phyloP scores from a whole-genome alignment of 1,140 invertebrate genomes.

The Dysdera silvatica region DNA sequence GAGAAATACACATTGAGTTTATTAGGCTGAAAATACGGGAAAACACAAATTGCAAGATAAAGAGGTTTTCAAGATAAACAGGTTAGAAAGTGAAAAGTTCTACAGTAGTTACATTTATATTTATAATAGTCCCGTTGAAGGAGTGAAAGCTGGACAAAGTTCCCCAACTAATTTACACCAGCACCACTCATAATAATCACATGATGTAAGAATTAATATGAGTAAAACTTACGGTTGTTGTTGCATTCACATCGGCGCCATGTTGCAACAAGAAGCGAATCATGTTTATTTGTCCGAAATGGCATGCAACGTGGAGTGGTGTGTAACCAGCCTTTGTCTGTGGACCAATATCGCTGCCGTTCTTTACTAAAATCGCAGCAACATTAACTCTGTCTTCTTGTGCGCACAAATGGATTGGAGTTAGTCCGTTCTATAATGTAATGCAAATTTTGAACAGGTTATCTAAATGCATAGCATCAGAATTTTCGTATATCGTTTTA shows the following conservation, averaged over 20 bases:
- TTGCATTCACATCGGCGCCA: slow-evolving; percentile 54
- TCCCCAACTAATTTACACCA: too few species aligned
- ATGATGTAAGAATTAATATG: background rate
- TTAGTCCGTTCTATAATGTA: slow-evolving; percentile 66
- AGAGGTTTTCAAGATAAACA: too few species aligned
- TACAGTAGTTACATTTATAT: too few species aligned
- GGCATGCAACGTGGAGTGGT: slow-evolving; percentile 98
- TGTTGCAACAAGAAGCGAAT: slow-evolving; percentile 86
- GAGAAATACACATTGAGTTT: too few species aligned
- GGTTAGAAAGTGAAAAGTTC: too few species aligned
- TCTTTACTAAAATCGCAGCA: slow-evolving; percentile 81
- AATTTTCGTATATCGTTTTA: too few species aligned
- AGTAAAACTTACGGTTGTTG: slow-evolving; percentile 44
- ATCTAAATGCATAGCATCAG: too few species aligned
- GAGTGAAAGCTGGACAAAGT: too few species aligned
- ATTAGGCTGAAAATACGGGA: too few species aligned
- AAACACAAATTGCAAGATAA: too few species aligned
- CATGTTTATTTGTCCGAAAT: slow-evolving; percentile 98
- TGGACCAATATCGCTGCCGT: slow-evolving; percentile 75
- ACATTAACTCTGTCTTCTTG: slow-evolving; percentile 94
- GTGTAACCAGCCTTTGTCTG: slow-evolving; percentile 93
- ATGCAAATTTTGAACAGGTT: background rate
- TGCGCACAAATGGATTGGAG: slow-evolving; percentile 69
- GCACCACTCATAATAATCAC: too few species aligned
- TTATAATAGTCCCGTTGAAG: too few species aligned